phyloP scores from a whole-genome alignment of 1,140 invertebrate genomes.

The Zaprionus vittiger region DNA sequence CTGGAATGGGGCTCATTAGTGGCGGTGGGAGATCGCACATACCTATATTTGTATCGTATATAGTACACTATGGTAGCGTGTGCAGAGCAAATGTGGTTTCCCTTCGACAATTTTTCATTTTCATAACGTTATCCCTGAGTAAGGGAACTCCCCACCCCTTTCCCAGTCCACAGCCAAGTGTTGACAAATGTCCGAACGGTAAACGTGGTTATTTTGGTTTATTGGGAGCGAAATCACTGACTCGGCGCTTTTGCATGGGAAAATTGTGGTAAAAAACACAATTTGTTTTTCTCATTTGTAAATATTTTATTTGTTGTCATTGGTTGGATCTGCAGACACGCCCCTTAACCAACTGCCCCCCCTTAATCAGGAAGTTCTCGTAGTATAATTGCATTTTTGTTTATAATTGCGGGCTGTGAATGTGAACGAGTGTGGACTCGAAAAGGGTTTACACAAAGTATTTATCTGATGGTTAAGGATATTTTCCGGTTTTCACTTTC shows the following conservation, averaged over 20 bases:
- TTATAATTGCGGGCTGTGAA: background rate
- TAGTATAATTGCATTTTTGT: background rate
- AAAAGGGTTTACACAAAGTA: background rate
- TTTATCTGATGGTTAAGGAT: background rate
- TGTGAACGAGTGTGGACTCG: background rate
- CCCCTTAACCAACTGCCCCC: background rate
- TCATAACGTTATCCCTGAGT: background rate
- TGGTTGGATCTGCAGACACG: background rate
- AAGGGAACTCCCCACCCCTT: background rate
- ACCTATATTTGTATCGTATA: background rate
- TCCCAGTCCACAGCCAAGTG: background rate
- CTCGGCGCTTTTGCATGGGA: conserved; percentile 13
- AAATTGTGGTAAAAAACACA: conserved; percentile 2
- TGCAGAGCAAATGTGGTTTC: conserved; percentile 12
- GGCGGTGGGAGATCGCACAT: background rate
- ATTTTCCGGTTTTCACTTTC: background rate
- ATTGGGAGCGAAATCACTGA: conserved; percentile 29
- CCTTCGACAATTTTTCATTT: conserved; percentile 18
- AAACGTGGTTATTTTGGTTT: conserved; percentile 21
- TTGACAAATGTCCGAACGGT: conserved; percentile 41
- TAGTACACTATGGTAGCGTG: background rate
- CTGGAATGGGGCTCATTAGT: conserved; percentile 56
- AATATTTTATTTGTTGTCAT: conserved; percentile 2
- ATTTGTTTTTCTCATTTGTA: conserved; percentile 8
- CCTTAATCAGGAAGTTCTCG: background rate